Evolutionary conservation across 2,888 invertebrate species (phyloP).

Genomic region (Poecilus cupreus): DNA sequence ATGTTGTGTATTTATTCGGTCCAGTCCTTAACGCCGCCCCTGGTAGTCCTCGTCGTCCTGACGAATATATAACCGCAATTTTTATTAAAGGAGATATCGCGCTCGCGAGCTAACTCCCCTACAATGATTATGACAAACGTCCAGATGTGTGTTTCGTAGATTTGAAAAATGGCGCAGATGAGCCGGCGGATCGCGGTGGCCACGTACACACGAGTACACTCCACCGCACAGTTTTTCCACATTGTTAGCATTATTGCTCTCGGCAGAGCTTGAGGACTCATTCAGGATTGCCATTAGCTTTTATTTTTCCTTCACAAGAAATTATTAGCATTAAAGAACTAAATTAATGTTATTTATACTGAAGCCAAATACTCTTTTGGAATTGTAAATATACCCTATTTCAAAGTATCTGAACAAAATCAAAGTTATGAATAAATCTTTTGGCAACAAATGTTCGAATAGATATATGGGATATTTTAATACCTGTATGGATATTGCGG

Average conservation of each 20-base stretch:
- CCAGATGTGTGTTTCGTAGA: conserved; percentile 47
- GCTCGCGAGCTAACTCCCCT: background rate
- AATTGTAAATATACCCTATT: too few species aligned
- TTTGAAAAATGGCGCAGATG: conserved; percentile 51
- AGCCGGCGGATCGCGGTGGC: background rate
- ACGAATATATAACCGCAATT: conserved; percentile 56
- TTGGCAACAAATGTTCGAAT: too few species aligned
- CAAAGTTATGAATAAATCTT: too few species aligned
- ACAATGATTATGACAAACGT: conserved; percentile 57
- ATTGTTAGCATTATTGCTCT: conserved; percentile 21
- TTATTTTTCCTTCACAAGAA: background rate
- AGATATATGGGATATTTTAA: too few species aligned
- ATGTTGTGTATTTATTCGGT: too few species aligned
- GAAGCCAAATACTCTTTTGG: too few species aligned
- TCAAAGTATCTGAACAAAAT: too few species aligned
- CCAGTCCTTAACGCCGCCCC: too few species aligned
- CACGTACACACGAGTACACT: background rate
- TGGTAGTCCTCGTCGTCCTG: conserved; percentile 2
- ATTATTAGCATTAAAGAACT: too few species aligned
- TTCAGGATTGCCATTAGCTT: background rate
- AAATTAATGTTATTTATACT: too few species aligned
- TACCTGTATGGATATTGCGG: too few species aligned
- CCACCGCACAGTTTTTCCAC: background rate
- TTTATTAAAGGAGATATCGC: conserved; percentile 58
- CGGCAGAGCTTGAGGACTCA: background rate